Evolutionary conservation across 2,888 invertebrate genomes (phyloP), one percentile per base, ranked within the genome.

Genomic region (Odontocolon sp.): DNA sequence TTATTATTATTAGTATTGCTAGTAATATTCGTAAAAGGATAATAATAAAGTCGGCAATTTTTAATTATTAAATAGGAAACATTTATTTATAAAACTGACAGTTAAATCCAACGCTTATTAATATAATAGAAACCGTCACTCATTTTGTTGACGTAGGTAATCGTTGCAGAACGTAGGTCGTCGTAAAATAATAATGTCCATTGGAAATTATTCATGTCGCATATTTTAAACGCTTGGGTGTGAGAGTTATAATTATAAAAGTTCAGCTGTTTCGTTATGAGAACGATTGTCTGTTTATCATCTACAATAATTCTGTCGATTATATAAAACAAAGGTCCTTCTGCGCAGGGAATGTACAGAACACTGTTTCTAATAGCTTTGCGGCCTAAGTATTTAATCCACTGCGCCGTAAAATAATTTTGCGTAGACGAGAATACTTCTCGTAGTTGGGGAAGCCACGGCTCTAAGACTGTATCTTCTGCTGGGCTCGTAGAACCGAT

Each of bases 91-190:
- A 8, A 23, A 14, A n/a, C n/a, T n/a, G n/a, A n/a, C n/a, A n/a
- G n/a, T 59, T 16, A 69, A 23, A 50, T 61, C 38, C n/a, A 23
- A 14, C 8, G 45, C 28, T 69, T 59, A 16, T 61, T 45, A 21
- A 23, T 47, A 26, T 33, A 23, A 45, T 42, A 9, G 50, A 42
- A 38, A 18, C n/a, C 33, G 16, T 21, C 18, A 33, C 11, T 63
- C 14, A 5, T 14, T 63, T 63, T 63, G 31, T 33, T 63, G 8
- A 45, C 11, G 3, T 45, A 16, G 9, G 45, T 8, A 33, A 63
- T 63, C n/a, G 21, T 63, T 28, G 6, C n/a, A 31, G 63, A 63
- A 45, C 11, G 3, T 16, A 45, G 28, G 23, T 63, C 31, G 9
- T 14, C 42, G 18, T 11, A 14, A 45, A 18, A 26, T 26, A 45